Evolutionary conservation across 2,888 invertebrate genomes (phyloP), one percentile per base, ranked within the genome.

Genomic region (Melanotus villosus): DNA sequence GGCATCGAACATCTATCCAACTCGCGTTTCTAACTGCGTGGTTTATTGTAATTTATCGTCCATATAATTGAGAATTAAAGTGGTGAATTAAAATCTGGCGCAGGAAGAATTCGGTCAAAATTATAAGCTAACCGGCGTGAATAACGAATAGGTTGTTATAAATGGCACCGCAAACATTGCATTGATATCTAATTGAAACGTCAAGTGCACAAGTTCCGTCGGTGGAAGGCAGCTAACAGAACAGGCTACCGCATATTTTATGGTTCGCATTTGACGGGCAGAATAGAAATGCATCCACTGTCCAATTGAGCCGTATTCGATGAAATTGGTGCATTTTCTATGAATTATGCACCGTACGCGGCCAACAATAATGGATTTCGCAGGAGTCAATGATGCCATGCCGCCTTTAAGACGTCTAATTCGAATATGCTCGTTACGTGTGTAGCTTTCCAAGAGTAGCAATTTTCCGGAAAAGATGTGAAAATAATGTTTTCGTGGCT

Each of bases 121-220:
- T 56, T 64, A 21, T 56, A 58, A 65, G 50, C 57, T 38, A 57
- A 38, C 57, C 21, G 65, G 56, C 34, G 58, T 65, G 65, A 58
- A 65, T 65, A 45, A 65, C 65, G 65, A 58, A 65, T 65, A 58
- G 65, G 45, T 65, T 65, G 50, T 58, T 58, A 65, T 65, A 58
- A 60, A 62, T 57, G 62, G 67, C 45, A 56, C 67, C 62, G 57
- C 67, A 67, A 67, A 62, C 60, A 62, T 67, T 67, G 62, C 67
- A 62, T 62, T 41, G 67, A 62, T 67, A 67, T 62, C 54, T 67
- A 67, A 67, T 67, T 67, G 67, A 67, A 67, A 67, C 62, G 67
- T 67, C 67, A 67, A 67, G 58, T 62, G 62, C 67, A 67, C 65
- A 57, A 58, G 57, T 58, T 59, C 65, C 34, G 57, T 36, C 45